These are phyloP conservation scores for Triplophysa tibetana DNA, from an alignment of 2,113 vertebrate species.

Conservation along the genomic window DNA sequence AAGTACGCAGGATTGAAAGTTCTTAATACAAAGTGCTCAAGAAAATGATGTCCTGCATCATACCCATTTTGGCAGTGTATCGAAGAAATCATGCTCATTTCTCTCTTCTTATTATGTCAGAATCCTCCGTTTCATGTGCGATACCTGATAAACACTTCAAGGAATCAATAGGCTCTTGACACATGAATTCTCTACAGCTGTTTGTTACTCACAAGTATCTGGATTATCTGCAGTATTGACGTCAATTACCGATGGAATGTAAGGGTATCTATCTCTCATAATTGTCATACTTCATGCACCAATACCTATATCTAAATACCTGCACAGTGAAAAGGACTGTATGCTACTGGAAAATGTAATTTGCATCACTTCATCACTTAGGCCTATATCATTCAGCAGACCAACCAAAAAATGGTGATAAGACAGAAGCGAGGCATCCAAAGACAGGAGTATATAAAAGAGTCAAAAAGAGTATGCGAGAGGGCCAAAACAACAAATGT, in stretches of 20 bases:
- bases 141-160: slow-evolving; percentile 30
- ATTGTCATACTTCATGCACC: not conserved
- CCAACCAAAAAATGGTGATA: not conserved
- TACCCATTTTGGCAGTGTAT: slow-evolving; percentile 13
- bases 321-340: slow-evolving; percentile 3
- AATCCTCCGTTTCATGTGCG: not conserved
- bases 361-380: slow-evolving; percentile 7
- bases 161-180: not conserved
- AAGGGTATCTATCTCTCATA: not conserved
- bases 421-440: not conserved
- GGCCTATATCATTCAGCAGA: not conserved
- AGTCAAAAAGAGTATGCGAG: no score
- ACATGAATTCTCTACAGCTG: not conserved
- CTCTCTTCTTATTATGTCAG: not conserved
- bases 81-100: not conserved
- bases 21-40: slow-evolving; percentile 22
- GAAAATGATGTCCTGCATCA: slow-evolving; percentile 41
- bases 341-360: slow-evolving; percentile 18
- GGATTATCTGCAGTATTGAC: not conserved
- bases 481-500: not conserved
- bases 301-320: not conserved
- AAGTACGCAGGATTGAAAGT: not conserved
- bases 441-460: not conserved
- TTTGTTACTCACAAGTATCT: not conserved
- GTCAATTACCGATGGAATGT: not conserved